Conservation (phyloP, 2,113 vertebrate genomes). For the Bubo bubo region DNA sequence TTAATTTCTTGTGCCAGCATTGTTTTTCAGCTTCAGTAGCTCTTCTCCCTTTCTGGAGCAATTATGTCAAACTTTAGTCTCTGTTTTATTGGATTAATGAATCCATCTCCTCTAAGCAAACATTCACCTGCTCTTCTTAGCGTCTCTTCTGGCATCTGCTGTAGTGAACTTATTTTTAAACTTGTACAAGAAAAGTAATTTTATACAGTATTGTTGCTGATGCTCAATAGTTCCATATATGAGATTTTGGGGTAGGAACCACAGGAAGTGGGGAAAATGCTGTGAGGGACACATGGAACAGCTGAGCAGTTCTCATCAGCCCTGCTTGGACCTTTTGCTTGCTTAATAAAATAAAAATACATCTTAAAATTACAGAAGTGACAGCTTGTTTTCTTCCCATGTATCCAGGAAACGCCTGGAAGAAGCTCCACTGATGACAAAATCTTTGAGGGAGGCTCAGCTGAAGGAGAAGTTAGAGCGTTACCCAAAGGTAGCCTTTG, state of each 20-base stretch:
- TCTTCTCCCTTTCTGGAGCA: not conserved
- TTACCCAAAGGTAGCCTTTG: slow-evolving; percentile 87
- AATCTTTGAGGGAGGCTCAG: slow-evolving; percentile 82
- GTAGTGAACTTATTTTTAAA: not conserved
- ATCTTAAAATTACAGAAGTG: not conserved
- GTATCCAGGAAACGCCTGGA: slow-evolving; percentile 83
- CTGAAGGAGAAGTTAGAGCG: slow-evolving; percentile 87
- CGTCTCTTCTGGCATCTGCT: not conserved
- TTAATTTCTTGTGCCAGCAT: not conserved
- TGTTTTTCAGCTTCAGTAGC: not conserved
- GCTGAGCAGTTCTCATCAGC: not conserved
- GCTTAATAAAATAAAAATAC: not conserved
- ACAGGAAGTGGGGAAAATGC: not conserved
- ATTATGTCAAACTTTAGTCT: not conserved
- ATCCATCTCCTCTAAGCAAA: not conserved
- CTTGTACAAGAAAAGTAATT: not conserved
- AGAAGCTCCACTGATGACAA: slow-evolving; percentile 90
- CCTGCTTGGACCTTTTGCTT: not conserved
- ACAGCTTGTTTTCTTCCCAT: not conserved
- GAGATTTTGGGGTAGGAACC: not conserved
- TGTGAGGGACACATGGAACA: not conserved
- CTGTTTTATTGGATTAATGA: not conserved
- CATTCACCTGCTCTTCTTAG: not conserved
- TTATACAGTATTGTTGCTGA: not conserved
- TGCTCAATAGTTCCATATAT: not conserved